Base-by-base conservation (phyloP, 2,113 vertebrate genomes). In the Aegithalos caudatus region DNA sequence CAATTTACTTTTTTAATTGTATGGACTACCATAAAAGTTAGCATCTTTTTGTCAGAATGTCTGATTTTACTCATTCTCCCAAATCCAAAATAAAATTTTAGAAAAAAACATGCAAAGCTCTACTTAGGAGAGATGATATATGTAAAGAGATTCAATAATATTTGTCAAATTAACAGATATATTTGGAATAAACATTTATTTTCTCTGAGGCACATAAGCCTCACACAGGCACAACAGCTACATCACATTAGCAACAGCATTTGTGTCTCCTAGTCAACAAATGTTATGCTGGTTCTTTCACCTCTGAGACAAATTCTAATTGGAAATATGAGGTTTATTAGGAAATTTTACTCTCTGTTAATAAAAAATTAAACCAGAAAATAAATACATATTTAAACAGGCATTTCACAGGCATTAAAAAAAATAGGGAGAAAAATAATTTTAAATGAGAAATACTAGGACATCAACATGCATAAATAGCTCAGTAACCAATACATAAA, bases 111-210 rank as follows among this genome's bases (percentile, higher is more conserved):
- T 14, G 19, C 24, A 61, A 81, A 88, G 11, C 28, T 77, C 16
- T 93, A 5, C 42, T 81, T 56, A 69, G 17, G 45, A 82, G 14
- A 80, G 15, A 50, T n/a, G 7, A 73, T 31, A 38, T 42, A 64
- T 57, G 14, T 57, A 72, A 81, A 85, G 22, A 60, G 48, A 88
- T 25, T 89, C 42, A 65, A 70, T 54, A 78, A 65, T 14, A 11
- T 87, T 84, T 85, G 45, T 48, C 70, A 86, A 71, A 73, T 85
- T 72, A 90, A 61, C 21, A 82, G 38, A 72, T 73, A 90, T 33
- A 35, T 33, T 65, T 58, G 31, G 11, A 76, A 92, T 88, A 90
- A 97, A 92, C 74, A 86, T 37, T 86, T 92, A 20, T 87, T 95
- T 90, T 86, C 58, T 80, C 42, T 69, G 35, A 16, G 58, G 35